Conservation (phyloP, 2,888 invertebrate species). For the Pristionchus japonicus region DNA sequence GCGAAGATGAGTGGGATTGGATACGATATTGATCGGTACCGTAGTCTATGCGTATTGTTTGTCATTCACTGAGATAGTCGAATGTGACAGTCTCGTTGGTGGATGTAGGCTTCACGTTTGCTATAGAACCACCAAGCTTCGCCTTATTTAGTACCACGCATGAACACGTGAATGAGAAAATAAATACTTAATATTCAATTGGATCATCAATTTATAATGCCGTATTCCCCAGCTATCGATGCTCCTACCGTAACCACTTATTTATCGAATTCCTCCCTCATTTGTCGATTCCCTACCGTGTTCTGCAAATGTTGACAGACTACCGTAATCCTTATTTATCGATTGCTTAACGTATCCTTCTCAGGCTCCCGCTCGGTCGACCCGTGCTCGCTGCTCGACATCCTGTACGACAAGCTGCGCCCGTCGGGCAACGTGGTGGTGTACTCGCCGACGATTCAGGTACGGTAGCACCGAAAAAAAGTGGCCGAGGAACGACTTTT, state of each 20-base stretch:
- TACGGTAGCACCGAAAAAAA: neutral
- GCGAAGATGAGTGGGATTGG: slow-evolving; percentile 33
- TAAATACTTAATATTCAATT: too few species aligned
- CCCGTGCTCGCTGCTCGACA: slow-evolving; percentile 59
- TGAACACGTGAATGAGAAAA: too few species aligned
- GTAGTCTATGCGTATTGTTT: neutral
- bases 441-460: slow-evolving; percentile 51
- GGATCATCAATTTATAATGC: too few species aligned
- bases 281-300: neutral
- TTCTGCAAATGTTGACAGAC: neutral
- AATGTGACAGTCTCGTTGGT: too few species aligned
- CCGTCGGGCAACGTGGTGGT: slow-evolving; percentile 65
- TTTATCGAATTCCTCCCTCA: neutral
- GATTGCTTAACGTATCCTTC: neutral
- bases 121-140: too few species aligned
- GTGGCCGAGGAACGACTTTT: too few species aligned
- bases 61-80: too few species aligned
- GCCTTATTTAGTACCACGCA: too few species aligned
- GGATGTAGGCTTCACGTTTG: too few species aligned
- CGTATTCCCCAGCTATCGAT: too few species aligned
- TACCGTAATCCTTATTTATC: neutral
- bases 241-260: neutral
- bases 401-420: slow-evolving; percentile 52
- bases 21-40: slow-evolving; percentile 13
- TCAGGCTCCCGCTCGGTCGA: slow-evolving; percentile 53